Evolutionary conservation across 2,888 invertebrate species (phyloP).

Genomic region (Schizaphis graminum): DNA sequence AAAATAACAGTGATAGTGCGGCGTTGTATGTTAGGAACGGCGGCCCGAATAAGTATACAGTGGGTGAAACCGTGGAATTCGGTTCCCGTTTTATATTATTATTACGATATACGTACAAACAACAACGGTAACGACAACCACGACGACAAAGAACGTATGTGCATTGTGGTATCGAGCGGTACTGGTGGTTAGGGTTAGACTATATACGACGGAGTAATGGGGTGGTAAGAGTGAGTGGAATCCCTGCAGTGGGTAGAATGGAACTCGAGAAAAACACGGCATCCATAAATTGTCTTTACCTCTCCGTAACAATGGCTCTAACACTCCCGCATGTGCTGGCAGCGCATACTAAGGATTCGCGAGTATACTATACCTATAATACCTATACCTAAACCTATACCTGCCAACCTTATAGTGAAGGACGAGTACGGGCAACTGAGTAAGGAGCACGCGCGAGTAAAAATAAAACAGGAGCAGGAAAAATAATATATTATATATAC

Average conservation of each 20-base stretch:
- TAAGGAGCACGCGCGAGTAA: not conserved
- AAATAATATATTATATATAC: not conserved
- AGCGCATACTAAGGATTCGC: not conserved
- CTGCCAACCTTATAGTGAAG: not conserved
- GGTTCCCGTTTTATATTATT: slow-evolving; percentile 14
- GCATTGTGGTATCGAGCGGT: not conserved
- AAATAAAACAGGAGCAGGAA: not conserved
- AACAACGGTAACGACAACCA: not conserved
- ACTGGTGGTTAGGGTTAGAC: not conserved
- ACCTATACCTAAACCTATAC: not conserved
- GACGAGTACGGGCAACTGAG: not conserved
- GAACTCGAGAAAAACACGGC: slow-evolving; percentile 23
- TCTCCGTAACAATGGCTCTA: not conserved
- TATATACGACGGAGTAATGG: not conserved
- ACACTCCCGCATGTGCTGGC: not conserved
- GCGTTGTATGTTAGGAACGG: not conserved
- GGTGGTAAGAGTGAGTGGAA: not conserved
- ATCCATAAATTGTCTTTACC: slow-evolving; percentile 36
- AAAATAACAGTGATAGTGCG: not conserved
- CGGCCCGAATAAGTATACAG: not conserved
- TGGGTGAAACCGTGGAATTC: slow-evolving; percentile 11
- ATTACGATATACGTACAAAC: not conserved
- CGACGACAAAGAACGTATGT: slow-evolving; percentile 19
- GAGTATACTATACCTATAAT: not conserved
- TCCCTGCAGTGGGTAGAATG: not conserved